Percentiles rank a stretch among this genome's conserved stretches.
Evolutionary conservation across 2,113 vertebrate species (phyloP).

Genomic region (Odontophorus gujanensis): DNA sequence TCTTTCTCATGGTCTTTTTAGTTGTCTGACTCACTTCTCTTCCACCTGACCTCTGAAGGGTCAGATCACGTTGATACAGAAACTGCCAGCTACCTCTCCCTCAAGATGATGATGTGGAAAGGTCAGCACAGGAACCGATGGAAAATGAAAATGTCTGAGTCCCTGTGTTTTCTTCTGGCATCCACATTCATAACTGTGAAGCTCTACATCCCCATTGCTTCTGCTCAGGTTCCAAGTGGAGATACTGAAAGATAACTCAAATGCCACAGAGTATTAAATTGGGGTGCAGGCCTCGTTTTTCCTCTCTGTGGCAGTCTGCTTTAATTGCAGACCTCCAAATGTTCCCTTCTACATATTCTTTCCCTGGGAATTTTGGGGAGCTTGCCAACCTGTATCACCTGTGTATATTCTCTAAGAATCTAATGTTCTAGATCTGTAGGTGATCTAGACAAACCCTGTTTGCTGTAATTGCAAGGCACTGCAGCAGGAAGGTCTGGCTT

Average conservation of each 20-base stretch:
- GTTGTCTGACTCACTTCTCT: background rate
- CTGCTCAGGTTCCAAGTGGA: background rate
- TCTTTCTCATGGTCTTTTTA: background rate
- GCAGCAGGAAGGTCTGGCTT: background rate
- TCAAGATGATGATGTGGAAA: background rate
- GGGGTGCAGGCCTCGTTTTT: background rate
- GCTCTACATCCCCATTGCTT: background rate
- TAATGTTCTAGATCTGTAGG: background rate
- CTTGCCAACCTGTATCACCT: background rate
- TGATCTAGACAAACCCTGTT: background rate
- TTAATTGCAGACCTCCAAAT: background rate
- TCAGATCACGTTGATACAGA: background rate
- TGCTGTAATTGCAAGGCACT: background rate
- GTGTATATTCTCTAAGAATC: background rate
- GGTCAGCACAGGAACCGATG: background rate
- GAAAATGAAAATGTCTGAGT: background rate
- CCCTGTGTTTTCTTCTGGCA: background rate
- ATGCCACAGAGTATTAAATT: background rate
- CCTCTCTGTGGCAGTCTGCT: background rate
- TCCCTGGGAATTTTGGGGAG: background rate
- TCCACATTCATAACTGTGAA: fast-evolving
- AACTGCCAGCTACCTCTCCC: background rate
- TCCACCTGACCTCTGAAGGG: background rate
- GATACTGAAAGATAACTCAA: background rate
- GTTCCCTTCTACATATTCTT: background rate